Conservation (phyloP, 2,113 vertebrate species). For the Calonectris borealis region DNA sequence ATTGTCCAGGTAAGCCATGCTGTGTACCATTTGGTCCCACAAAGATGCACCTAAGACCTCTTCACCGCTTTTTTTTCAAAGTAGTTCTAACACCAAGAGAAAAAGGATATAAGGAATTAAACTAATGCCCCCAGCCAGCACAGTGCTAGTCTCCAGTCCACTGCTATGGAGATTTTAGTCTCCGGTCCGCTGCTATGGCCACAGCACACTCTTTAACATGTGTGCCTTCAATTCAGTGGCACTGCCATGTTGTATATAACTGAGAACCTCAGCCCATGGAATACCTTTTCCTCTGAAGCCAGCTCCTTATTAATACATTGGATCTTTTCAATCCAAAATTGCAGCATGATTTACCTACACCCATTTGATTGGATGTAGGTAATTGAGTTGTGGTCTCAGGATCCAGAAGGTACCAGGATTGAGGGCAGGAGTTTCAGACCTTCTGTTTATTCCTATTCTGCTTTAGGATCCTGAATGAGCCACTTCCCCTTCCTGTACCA, state of each 20-base stretch:
- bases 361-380: neutral
- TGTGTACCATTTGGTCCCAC: rapidly evolving
- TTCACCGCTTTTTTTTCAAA: neutral
- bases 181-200: rapidly evolving
- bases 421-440: neutral
- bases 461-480: neutral
- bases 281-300: neutral
- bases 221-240: neutral
- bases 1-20: slow-evolving; percentile 89
- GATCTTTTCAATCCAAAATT: neutral
- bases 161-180: neutral
- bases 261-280: neutral
- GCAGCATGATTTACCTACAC: neutral
- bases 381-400: neutral
- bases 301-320: neutral
- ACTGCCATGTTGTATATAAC: neutral
- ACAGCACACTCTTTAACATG: rapidly evolving
- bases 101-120: neutral
- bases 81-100: neutral
- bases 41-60: neutral
- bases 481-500: neutral
- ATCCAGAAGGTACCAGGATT: neutral
- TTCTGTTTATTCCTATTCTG: neutral
- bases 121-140: neutral
- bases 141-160: neutral